phyloP scores from a whole-genome alignment of 2,797 vertebrate species.

The Pogonophryne albipinna region DNA sequence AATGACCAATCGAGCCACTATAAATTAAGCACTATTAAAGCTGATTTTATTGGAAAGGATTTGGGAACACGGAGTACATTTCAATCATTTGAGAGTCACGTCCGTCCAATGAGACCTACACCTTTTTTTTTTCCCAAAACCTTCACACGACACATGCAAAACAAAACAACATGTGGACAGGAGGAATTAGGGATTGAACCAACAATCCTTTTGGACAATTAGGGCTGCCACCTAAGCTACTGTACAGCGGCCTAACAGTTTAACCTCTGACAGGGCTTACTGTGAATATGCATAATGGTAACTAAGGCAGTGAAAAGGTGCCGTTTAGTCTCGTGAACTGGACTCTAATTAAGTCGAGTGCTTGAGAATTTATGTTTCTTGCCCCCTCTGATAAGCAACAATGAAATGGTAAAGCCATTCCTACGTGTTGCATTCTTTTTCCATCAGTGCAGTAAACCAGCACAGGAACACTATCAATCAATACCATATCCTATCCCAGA shows the following conservation, averaged over 20 bases:
- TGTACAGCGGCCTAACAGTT: no score
- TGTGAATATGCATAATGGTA: not conserved
- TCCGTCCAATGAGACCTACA: not conserved
- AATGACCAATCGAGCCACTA: not conserved
- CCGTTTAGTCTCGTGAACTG: not conserved
- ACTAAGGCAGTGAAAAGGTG: not conserved
- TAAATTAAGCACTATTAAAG: not conserved
- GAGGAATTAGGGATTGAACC: not conserved
- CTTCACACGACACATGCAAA: not conserved
- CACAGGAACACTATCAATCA: conserved; percentile 60
- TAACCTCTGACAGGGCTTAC: no score
- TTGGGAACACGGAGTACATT: not conserved
- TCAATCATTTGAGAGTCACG: not conserved
- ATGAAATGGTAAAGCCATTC: conserved; percentile 24
- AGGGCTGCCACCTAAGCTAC: no score
- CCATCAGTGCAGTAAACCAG: conserved; percentile 30
- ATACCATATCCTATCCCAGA: conserved; percentile 64
- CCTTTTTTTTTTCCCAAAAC: no score
- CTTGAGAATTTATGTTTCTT: not conserved
- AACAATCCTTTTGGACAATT: no score
- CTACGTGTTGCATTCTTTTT: conserved; percentile 45
- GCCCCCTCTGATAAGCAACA: conserved; percentile 21
- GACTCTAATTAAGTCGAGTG: not conserved
- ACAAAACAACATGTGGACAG: not conserved
- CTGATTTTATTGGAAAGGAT: not conserved